phyloP scores from a whole-genome alignment of 2,797 vertebrate genomes.

The Notamacropus eugenii region DNA sequence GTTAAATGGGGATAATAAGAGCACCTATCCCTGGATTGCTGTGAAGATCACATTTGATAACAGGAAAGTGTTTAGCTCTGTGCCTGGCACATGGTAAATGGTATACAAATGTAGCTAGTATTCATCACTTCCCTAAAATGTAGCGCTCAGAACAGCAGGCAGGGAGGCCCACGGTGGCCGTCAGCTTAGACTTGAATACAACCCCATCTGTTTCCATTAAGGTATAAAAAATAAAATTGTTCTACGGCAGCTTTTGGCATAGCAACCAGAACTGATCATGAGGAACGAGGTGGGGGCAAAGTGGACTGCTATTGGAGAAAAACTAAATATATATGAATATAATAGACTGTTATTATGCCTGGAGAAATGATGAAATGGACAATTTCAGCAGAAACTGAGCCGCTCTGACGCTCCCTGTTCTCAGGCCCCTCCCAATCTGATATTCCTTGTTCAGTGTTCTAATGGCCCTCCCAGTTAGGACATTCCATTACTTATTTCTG shows the following conservation, averaged over 20 bases:
- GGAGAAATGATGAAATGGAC: no score
- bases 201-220: no score
- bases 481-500: no score
- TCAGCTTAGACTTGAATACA: no score
- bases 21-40: neutral
- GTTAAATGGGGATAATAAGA: slow-evolving; percentile 1
- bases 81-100: neutral
- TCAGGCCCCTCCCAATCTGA: no score
- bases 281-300: neutral
- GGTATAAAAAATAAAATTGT: no score
- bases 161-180: no score
- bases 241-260: neutral
- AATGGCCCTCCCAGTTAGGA: no score
- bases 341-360: no score
- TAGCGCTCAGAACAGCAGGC: no score
- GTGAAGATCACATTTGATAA: neutral
- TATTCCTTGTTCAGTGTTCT: no score
- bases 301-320: neutral
- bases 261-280: neutral
- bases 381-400: neutral
- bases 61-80: neutral
- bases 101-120: neutral
- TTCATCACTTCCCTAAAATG: neutral
- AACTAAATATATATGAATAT: neutral
- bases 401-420: no score